Conservation (phyloP, 2,888 invertebrate species). For the Prosopocoilus inquinatus region DNA sequence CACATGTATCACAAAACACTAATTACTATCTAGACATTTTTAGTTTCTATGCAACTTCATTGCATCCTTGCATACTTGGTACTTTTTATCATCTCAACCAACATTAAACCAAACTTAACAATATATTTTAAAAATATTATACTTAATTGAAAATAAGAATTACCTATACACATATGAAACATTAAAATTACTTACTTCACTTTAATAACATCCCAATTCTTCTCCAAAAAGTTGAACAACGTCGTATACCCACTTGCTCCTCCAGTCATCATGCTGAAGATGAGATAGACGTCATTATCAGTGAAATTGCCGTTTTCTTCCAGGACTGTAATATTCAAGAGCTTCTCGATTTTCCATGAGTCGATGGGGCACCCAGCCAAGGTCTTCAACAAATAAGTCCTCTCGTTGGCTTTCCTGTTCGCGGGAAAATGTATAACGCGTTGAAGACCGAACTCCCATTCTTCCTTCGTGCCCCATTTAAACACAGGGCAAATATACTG, state of each 20-base stretch:
- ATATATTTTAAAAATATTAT: too few relatives aligned
- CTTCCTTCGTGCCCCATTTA: constrained; percentile 75
- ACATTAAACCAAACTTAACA: too few relatives aligned
- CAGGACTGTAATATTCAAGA: constrained; percentile 68
- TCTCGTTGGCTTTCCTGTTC: constrained; percentile 68
- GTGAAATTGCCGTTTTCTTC: constrained; percentile 71
- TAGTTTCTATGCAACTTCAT: too few relatives aligned
- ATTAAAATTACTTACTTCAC: constrained; percentile 57
- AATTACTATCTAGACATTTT: too few relatives aligned
- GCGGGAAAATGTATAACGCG: constrained; percentile 73
- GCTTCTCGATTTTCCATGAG: constrained; percentile 63
- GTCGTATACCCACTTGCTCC: constrained; percentile 70
- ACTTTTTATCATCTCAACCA: too few relatives aligned
- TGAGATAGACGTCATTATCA: constrained; percentile 72
- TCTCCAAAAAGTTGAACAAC: constrained; percentile 67
- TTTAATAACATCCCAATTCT: constrained; percentile 70
- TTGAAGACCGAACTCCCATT: constrained; percentile 81
- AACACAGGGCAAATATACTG: constrained; percentile 79
- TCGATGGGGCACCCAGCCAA: constrained; percentile 78
- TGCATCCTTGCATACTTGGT: too few relatives aligned
- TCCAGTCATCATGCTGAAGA: constrained; percentile 73
- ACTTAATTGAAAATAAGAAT: too few relatives aligned
- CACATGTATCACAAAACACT: too few relatives aligned
- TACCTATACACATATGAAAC: too few relatives aligned
- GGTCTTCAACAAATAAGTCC: constrained; percentile 75